phyloP scores from a whole-genome alignment of 2,888 invertebrate genomes.

The Anthrax anthrax region DNA sequence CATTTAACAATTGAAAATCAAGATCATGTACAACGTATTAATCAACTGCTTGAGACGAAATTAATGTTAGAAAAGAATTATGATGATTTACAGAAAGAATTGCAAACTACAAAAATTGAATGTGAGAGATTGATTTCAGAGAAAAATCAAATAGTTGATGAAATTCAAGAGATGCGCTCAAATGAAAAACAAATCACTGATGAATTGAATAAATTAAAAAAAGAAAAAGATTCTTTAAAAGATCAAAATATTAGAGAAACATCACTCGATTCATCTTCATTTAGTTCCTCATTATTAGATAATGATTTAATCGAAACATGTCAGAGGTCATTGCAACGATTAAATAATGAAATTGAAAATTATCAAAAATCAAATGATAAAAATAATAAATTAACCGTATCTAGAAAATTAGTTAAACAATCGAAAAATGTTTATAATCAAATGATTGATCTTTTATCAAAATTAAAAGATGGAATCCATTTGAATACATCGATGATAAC shows the following conservation, averaged over 20 bases:
- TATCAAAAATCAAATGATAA: constrained; percentile 30
- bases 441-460: constrained; percentile 25
- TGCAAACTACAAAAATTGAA: constrained; percentile 12
- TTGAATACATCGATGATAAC: no score
- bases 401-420: constrained; percentile 31
- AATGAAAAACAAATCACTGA: constrained; percentile 1
- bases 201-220: constrained; percentile 8
- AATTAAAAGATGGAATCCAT: constrained; percentile 5
- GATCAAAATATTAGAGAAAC: no score
- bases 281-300: no score
- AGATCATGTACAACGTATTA: constrained; percentile 37
- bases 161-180: no score
- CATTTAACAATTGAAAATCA: constrained; percentile 46
- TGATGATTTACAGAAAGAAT: constrained; percentile 36
- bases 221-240: no score
- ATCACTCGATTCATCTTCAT: no score
- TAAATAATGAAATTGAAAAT: constrained; percentile 29
- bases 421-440: constrained; percentile 28
- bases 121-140: neutral
- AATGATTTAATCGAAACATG: constrained; percentile 23
- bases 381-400: constrained; percentile 27
- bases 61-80: constrained; percentile 32
- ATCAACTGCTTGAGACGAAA: constrained; percentile 40
- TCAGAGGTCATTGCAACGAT: constrained; percentile 23
- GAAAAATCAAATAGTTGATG: no score